Conservation (phyloP, 2,888 invertebrate species). For the Pristionchus mayeri region DNA sequence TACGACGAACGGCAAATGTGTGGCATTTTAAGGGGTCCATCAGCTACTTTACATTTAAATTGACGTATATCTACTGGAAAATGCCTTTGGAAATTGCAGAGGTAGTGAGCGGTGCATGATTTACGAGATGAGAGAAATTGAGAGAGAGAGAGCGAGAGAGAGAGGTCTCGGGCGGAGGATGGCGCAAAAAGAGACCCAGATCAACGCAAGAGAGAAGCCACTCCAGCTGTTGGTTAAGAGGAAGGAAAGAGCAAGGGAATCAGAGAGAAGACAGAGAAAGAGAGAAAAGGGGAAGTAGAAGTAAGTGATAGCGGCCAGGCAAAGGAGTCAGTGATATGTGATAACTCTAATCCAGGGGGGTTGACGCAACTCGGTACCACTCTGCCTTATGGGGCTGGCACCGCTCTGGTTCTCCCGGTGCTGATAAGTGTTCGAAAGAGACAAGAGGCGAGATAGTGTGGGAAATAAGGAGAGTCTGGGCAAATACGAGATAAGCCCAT, state of each 20-base stretch:
- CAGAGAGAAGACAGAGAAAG: not conserved
- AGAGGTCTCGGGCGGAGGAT: not conserved
- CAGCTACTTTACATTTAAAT: no score
- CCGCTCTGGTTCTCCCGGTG: not conserved
- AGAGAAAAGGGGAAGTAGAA: constrained; percentile 24
- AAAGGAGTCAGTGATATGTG: not conserved
- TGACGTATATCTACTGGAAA: no score
- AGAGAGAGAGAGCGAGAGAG: no score
- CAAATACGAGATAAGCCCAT: constrained; percentile 29
- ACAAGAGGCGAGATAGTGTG: not conserved
- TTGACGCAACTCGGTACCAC: not conserved
- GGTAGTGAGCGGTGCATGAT: not conserved
- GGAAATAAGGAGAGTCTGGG: not conserved
- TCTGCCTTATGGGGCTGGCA: constrained; percentile 5
- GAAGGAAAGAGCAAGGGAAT: not conserved
- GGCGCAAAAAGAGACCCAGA: constrained; percentile 39
- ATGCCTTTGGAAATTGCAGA: no score
- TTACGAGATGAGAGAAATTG: not conserved
- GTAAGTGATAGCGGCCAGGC: constrained; percentile 4
- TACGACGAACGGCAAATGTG: not conserved
- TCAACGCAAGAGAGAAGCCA: not conserved
- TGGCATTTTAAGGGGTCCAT: not conserved
- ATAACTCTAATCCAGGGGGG: no score
- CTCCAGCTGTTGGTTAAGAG: constrained; percentile 28
- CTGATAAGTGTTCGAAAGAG: constrained; percentile 27